Evolutionary conservation across 2,888 invertebrate species (phyloP), one percentile per base, ranked within the genome.

Genomic region (Meteorus cinctellus): DNA sequence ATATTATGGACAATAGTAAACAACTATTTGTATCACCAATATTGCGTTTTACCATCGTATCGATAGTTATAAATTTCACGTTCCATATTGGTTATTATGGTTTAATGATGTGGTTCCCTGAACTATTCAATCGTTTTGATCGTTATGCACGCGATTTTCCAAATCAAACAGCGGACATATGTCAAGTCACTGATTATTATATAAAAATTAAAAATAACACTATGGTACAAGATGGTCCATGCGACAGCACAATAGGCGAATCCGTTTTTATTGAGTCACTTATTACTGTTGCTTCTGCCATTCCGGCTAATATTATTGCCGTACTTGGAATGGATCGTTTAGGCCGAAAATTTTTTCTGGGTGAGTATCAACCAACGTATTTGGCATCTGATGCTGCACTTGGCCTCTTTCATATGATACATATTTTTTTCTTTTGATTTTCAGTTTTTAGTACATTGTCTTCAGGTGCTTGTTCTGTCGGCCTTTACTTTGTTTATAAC

Each of bases 71-170:
- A 87, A 97, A 97, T 88, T 96, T 97, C 88, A 96, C 97, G 82
- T 96, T 97, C 91, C 96, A 97, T 90, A 97, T 97, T 90, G 97
- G 96, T 75, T 98, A 97, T 90, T 98, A 98, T 89, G 97, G 97
- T 60, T 91, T 98, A 73, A 97, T 97, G 96, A 96, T 98, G 96
- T 98, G 98, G 98, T 97, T 97, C 91, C 97, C 97, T 0, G 97
- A 97, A 90, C 92, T 98, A 87, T 98, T 97, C 91, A 96, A 95
- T 89, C 94, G 97, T 67, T 96, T 96, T 89, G 96, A 96, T 90
- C 95, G 95, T 88, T 96, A 93, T 90, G 92, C 93, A 70, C 91
- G 92, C 72, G 91, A 91, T 45, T 93, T 95, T 90, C 94, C 94
- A 70, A 87, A 85, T 51, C 81, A 87, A 66, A 82, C 85, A 48